Percentiles rank a stretch among this genome's conserved stretches.
These are phyloP conservation scores for Epinephelus cyanopodus DNA, from an alignment of 2,113 vertebrate genomes.

Conservation along the genomic window DNA sequence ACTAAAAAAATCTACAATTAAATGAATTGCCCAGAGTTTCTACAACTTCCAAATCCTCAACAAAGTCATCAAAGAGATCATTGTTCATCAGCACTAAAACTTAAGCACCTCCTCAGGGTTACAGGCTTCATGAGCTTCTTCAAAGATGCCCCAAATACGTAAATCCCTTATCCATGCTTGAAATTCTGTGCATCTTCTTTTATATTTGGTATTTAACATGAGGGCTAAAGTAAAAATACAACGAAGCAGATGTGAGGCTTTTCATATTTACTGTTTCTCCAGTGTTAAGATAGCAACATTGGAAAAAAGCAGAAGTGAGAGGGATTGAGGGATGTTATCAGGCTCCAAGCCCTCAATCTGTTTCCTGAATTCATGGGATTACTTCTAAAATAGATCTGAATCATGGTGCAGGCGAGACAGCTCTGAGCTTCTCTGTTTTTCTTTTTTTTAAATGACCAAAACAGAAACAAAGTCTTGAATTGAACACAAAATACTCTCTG, in stretches of 20 bases:
- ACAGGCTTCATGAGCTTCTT: neutral
- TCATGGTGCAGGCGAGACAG: neutral
- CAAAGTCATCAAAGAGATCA: slow-evolving; percentile 32
- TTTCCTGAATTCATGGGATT: slow-evolving; percentile 43
- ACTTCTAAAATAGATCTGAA: slow-evolving; percentile 44
- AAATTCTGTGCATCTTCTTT: neutral
- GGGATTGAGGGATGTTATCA: slow-evolving; percentile 33
- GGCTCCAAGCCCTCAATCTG: slow-evolving; percentile 41
- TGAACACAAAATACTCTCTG: neutral
- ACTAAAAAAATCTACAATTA: neutral
- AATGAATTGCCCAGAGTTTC: neutral
- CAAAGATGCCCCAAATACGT: neutral
- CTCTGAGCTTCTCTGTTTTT: slow-evolving; percentile 28
- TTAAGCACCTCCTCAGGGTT: slow-evolving; percentile 5
- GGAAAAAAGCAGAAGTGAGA: slow-evolving; percentile 73
- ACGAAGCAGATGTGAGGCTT: neutral
- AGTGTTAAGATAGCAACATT: neutral
- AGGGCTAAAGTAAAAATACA: neutral
- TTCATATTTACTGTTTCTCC: slow-evolving; percentile 4
- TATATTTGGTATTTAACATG: neutral
- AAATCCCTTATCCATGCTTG: neutral
- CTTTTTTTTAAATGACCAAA: neutral
- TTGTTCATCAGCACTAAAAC: slow-evolving; percentile 16
- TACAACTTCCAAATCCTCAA: neutral
- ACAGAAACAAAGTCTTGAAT: neutral